These are phyloP conservation scores for Micromesistius poutassou DNA, from an alignment of 2,797 vertebrate genomes.

Conservation along the genomic window DNA sequence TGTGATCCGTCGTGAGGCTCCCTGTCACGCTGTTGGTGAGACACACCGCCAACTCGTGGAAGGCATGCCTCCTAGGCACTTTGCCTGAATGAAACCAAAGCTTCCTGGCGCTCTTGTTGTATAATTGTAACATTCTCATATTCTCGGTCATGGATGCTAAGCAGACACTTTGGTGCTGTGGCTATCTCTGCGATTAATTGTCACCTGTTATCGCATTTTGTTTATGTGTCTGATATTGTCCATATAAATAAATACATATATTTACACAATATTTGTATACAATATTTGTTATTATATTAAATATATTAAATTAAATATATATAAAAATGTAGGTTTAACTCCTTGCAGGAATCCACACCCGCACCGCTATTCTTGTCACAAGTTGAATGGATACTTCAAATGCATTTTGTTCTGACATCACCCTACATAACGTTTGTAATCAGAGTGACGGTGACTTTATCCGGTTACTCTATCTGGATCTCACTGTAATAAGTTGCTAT, in stretches of 20 bases:
- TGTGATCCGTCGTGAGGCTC: constrained; percentile 13
- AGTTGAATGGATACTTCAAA: constrained; percentile 10
- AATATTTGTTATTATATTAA: too few relatives aligned
- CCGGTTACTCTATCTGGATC: constrained; percentile 48
- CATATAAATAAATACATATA: background rate
- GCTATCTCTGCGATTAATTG: background rate
- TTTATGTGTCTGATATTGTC: background rate
- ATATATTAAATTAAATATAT: too few relatives aligned
- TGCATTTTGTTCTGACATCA: constrained; percentile 17
- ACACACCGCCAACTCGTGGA: constrained; percentile 40
- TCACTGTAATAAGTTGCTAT: constrained; percentile 28
- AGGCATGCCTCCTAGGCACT: constrained; percentile 24
- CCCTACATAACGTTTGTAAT: constrained; percentile 44
- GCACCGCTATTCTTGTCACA: background rate
- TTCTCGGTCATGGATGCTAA: constrained; percentile 39
- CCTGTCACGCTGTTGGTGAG: constrained; percentile 2
- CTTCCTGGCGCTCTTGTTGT: constrained; percentile 42
- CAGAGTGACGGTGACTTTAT: constrained; percentile 50
- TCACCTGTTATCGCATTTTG: background rate
- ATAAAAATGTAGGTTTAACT: background rate
- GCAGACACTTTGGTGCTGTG: constrained; percentile 11
- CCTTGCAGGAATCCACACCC: background rate
- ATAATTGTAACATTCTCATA: constrained; percentile 57
- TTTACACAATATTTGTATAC: too few relatives aligned
- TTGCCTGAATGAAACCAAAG: constrained; percentile 47